Evolutionary conservation across 2,113 vertebrate genomes (phyloP).

Genomic region (Ammospiza caudacuta): DNA sequence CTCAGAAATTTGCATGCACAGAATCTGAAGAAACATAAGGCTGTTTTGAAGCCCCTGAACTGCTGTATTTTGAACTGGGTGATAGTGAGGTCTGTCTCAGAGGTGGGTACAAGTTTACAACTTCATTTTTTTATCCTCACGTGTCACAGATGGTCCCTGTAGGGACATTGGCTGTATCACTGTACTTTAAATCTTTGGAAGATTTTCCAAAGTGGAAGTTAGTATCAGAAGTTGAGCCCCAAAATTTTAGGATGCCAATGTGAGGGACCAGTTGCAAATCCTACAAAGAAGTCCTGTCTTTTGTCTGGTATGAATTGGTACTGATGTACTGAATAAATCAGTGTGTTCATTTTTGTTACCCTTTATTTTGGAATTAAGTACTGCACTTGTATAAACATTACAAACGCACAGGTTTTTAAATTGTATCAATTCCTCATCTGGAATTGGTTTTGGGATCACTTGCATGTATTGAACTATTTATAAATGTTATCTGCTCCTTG

Average conservation of each 20-base stretch:
- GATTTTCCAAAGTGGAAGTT: background rate
- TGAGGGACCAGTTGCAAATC: slow-evolving; percentile 49
- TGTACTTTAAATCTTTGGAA: slow-evolving; percentile 5
- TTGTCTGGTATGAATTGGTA: slow-evolving; percentile 57
- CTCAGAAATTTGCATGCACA: background rate
- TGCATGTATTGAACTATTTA: slow-evolving; percentile 28
- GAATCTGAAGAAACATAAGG: slow-evolving; percentile 35
- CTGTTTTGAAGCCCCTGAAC: slow-evolving; percentile 10
- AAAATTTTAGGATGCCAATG: background rate
- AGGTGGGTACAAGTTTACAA: background rate
- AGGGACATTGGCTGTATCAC: background rate
- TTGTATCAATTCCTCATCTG: slow-evolving; percentile 56
- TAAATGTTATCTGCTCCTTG: slow-evolving; percentile 8
- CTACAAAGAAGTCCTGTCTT: slow-evolving; percentile 14
- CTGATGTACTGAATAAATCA: slow-evolving; percentile 39
- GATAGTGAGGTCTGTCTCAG: background rate
- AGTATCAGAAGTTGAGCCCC: background rate
- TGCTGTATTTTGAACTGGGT: background rate
- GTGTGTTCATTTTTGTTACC: slow-evolving; percentile 58
- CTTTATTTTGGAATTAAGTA: slow-evolving; percentile 64
- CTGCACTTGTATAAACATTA: slow-evolving; percentile 69
- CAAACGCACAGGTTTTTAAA: slow-evolving; percentile 47
- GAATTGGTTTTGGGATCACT: slow-evolving; percentile 58
- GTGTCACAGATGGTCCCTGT: background rate
- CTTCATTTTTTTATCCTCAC: background rate